Evolutionary conservation across 2,797 vertebrate species (phyloP).

Genomic region (Gallinago solitaria): DNA sequence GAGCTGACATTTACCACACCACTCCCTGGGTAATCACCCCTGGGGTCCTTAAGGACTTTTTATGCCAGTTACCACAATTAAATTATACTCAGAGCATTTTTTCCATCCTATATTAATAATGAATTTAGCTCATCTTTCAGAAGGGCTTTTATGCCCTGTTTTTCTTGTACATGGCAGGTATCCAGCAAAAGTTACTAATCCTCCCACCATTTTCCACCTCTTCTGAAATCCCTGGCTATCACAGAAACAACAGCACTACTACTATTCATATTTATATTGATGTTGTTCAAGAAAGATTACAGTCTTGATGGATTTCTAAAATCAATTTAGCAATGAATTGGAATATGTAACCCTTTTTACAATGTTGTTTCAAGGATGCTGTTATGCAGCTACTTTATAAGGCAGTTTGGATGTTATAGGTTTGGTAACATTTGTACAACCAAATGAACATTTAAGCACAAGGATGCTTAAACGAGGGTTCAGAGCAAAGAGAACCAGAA

Average conservation of each 20-base stretch:
- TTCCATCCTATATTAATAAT: neutral
- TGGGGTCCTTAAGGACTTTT: neutral
- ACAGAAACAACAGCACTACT: neutral
- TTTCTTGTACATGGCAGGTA: neutral
- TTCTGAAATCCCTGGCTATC: neutral
- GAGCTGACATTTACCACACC: neutral
- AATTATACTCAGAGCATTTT: neutral
- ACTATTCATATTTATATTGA: neutral
- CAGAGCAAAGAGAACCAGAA: neutral
- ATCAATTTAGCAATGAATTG: neutral
- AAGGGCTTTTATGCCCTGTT: neutral
- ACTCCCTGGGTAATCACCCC: neutral
- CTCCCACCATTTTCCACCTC: neutral
- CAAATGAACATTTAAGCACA: neutral
- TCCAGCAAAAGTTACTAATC: neutral
- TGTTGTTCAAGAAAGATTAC: neutral
- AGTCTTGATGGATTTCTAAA: neutral
- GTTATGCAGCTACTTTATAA: neutral
- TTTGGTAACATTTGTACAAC: neutral
- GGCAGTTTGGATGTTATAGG: neutral
- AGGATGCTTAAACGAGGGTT: neutral
- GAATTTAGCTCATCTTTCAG: neutral
- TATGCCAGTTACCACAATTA: neutral
- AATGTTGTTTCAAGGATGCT: neutral
- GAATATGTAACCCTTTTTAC: neutral